These are phyloP conservation scores for Ibidorhyncha struthersii DNA, from an alignment of 2,113 vertebrate species.

Conservation along the genomic window DNA sequence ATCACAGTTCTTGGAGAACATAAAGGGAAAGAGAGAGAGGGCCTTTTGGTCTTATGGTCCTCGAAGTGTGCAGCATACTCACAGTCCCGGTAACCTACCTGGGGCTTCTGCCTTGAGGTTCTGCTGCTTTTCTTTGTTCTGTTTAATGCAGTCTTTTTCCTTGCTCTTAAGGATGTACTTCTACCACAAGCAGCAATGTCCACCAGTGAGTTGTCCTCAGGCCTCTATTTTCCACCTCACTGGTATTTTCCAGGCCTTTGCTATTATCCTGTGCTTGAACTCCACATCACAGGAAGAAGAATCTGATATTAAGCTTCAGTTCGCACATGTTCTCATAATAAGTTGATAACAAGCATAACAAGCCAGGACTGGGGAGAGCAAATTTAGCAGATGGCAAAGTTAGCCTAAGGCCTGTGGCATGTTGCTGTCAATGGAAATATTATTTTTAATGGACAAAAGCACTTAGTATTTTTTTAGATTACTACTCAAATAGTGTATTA, in stretches of 20 bases:
- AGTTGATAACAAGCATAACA: background rate
- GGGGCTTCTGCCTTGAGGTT: background rate
- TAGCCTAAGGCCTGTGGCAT: no score
- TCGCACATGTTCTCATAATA: background rate
- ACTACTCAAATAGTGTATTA: background rate
- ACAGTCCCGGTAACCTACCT: accelerated
- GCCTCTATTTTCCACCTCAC: background rate
- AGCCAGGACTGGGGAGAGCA: background rate
- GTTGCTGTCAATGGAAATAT: background rate
- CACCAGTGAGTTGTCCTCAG: background rate
- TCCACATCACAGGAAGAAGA: background rate
- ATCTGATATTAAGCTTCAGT: background rate
- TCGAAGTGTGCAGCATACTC: background rate
- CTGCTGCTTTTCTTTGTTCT: background rate
- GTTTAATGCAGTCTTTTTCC: background rate
- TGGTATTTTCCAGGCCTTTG: background rate
- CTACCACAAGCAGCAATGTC: background rate
- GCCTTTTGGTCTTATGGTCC: background rate
- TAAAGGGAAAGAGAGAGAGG: background rate
- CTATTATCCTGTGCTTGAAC: background rate
- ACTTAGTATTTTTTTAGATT: background rate
- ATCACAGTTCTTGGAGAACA: background rate
- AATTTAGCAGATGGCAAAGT: background rate
- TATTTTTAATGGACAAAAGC: background rate
- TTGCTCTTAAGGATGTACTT: background rate